These are phyloP conservation scores for Otocyon megalotis DNA, from an alignment of 2,113 vertebrate genomes.

Conservation along the genomic window DNA sequence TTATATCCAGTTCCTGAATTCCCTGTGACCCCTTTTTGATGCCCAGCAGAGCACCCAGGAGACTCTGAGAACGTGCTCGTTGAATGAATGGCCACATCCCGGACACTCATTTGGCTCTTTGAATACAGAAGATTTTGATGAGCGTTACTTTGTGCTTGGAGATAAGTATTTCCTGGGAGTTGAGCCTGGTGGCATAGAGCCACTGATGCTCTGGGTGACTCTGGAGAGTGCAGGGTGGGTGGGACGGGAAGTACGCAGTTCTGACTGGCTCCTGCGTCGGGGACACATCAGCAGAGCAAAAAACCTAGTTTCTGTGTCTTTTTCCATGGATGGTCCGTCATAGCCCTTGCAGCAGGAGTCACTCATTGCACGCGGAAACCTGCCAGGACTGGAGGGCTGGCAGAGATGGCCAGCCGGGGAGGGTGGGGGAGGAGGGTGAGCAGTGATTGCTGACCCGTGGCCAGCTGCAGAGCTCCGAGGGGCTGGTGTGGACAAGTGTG, in stretches of 20 bases:
- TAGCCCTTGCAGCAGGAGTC: neutral
- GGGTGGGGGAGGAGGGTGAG: too few species aligned
- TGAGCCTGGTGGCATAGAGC: neutral
- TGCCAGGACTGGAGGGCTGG: fast-evolving
- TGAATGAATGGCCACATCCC: neutral
- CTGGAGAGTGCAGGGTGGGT: neutral
- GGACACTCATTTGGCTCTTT: neutral
- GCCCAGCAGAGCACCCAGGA: neutral
- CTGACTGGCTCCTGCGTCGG: fast-evolving
- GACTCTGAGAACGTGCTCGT: fast-evolving
- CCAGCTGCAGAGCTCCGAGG: neutral
- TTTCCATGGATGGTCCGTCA: neutral
- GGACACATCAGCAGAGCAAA: neutral
- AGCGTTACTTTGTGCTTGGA: fast-evolving
- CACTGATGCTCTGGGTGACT: fast-evolving
- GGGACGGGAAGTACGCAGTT: fast-evolving
- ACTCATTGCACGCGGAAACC: fast-evolving
- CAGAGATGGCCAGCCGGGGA: neutral
- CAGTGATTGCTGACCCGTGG: neutral
- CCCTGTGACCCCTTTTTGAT: neutral
- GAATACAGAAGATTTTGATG: neutral
- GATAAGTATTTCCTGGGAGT: neutral
- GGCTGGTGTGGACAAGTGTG: neutral
- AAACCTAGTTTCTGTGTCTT: neutral
- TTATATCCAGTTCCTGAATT: neutral